These are phyloP conservation scores for Malacoraja senta DNA, from an alignment of 2,797 vertebrate genomes.

Conservation along the genomic window DNA sequence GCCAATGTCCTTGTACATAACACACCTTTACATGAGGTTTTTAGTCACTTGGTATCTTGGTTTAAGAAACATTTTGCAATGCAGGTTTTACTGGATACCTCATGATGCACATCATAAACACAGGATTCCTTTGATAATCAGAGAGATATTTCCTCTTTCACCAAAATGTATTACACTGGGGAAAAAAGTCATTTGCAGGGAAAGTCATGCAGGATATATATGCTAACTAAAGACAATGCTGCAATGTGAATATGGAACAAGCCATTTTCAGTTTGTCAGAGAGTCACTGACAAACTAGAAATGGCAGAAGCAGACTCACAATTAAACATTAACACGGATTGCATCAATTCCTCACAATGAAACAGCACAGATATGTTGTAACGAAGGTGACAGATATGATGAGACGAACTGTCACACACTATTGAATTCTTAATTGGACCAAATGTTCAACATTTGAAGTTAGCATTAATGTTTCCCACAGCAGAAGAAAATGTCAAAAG, in stretches of 20 bases:
- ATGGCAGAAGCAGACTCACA: not conserved
- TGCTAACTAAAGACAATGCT: not conserved
- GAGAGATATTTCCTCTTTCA: not conserved
- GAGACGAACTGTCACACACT: constrained; percentile 37
- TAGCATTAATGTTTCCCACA: constrained; percentile 13
- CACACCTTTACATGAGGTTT: not conserved
- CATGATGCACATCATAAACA: not conserved
- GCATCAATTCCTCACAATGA: constrained; percentile 19
- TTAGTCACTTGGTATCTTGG: not conserved
- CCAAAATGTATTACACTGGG: not conserved
- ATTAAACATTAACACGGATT: constrained; percentile 27
- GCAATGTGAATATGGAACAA: not conserved
- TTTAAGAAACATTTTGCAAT: not conserved
- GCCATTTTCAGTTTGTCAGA: not conserved
- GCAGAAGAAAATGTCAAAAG: constrained; percentile 31
- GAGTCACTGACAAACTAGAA: not conserved
- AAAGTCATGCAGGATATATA: not conserved
- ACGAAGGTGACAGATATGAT: constrained; percentile 14
- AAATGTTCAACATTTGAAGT: constrained; percentile 38
- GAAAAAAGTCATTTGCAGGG: not conserved
- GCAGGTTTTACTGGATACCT: not conserved
- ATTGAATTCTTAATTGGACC: constrained; percentile 36
- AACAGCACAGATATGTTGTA: constrained; percentile 6
- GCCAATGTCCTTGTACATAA: too few species aligned
- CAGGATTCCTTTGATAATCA: not conserved